Base-by-base conservation (phyloP, 2,888 invertebrate genomes). In the Horisme vitalbata region DNA sequence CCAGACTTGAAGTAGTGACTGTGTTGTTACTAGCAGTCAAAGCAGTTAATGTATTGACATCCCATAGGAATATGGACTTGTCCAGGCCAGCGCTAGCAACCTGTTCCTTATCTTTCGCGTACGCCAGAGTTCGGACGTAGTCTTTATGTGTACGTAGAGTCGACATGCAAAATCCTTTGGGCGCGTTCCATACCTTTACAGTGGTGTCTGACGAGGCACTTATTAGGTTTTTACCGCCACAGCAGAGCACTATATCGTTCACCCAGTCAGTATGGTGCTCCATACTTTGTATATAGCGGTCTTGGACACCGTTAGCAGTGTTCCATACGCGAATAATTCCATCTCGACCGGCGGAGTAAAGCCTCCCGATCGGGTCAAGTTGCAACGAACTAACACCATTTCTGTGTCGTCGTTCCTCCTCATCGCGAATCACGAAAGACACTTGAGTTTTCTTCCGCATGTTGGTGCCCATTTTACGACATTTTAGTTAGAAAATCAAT, bases 251-350 rank as follows among this genome's bases (percentile, higher is more conserved):
- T 75, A 99, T 97, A 85, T 99, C 99, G 84, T 99, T 99, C 34
- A 99, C 99, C 99, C 99, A 99, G 83, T 99, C 99, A 2, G 99
- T 99, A 79, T 99, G 99, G 83, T 99, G 99, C 79, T 99, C 99
- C 98, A 99, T 97, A 18, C 98, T 97, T 74, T 97, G 96, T 51
- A 97, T 92, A 75, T 97, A 99, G 38, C 88, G 71, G 52, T 90
- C 90, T 61, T 89, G 91, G 21, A 91, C 79, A 27, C 91, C 92
- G 32, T 84, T 79, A 12, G 88, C 89, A 6, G 93, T 92, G 78
- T 96, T 94, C 94, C 96, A 97, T 67, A 95, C 97, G 72, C 99
- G 92, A 65, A 99, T 98, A 71, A 99, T 98, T 41, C 98, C 97
- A 89, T 99, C 99, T 49, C 99, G 92, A 36, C 99, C 98, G 59